A percentile compares a stretch with the other conserved stretches of the same genome.
phyloP scores from a whole-genome alignment of 2,797 vertebrate species.

The Enteromius fasciolatus region DNA sequence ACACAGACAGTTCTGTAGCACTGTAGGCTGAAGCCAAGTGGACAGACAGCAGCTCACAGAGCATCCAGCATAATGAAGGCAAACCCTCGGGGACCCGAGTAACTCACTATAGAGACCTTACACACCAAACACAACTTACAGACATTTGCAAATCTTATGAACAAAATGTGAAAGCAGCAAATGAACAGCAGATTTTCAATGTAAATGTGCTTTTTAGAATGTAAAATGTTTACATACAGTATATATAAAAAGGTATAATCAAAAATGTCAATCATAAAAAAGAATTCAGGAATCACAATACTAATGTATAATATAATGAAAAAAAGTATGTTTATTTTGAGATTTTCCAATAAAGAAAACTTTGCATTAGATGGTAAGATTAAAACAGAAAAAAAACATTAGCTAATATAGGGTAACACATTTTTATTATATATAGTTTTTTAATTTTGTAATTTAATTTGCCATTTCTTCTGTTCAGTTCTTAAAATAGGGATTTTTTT shows the following conservation, averaged over 20 bases:
- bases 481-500: not conserved
- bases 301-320: not conserved
- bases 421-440: too few species aligned
- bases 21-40: slow-evolving; percentile 40
- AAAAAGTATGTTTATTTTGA: not conserved
- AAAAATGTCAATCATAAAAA: not conserved
- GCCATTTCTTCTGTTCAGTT: not conserved
- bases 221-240: not conserved
- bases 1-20: slow-evolving; percentile 53
- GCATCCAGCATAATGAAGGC: slow-evolving; percentile 39
- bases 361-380: not conserved
- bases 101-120: not conserved
- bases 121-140: not conserved
- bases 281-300: not conserved
- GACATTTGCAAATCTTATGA: not conserved
- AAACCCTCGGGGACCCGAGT: not conserved
- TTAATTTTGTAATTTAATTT: not conserved
- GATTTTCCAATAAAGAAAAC: not conserved
- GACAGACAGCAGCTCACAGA: slow-evolving; percentile 31
- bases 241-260: not conserved
- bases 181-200: not conserved
- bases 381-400: not conserved
- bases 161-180: not conserved
- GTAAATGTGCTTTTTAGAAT: not conserved
- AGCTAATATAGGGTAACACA: too few species aligned